These are phyloP conservation scores for Cebidichthys violaceus DNA, from an alignment of 2,113 vertebrate genomes.

Conservation along the genomic window DNA sequence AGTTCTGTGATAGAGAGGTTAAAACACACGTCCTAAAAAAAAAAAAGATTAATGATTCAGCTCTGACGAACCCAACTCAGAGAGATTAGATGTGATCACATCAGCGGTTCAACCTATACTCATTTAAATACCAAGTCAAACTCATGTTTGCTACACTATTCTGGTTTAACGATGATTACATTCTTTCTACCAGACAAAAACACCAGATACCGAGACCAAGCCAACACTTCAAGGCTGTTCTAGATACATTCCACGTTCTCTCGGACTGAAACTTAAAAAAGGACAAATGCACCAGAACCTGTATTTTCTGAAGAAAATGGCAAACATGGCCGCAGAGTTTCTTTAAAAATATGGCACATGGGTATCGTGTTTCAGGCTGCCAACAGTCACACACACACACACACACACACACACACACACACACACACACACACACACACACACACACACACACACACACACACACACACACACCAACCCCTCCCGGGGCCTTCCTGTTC, in stretches of 20 bases:
- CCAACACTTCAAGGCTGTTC: slow-evolving; percentile 2
- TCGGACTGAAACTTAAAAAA: neutral
- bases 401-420: slow-evolving; percentile 30
- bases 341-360: slow-evolving; percentile 52
- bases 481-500: slow-evolving; percentile 82
- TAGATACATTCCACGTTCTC: neutral
- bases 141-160: neutral
- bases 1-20: slow-evolving; percentile 3
- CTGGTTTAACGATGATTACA: slow-evolving; percentile 1
- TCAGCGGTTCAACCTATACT: neutral
- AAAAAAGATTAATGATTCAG: neutral
- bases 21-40: neutral
- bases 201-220: neutral
- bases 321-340: slow-evolving; percentile 37
- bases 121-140: neutral
- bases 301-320: slow-evolving; percentile 20
- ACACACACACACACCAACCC: slow-evolving; percentile 44
- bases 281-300: slow-evolving; percentile 17
- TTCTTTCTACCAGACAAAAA: slow-evolving; percentile 26
- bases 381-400: slow-evolving; percentile 41
- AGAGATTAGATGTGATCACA: slow-evolving; percentile 14
- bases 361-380: slow-evolving; percentile 71
- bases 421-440: slow-evolving; percentile 28
- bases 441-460: slow-evolving; percentile 38
- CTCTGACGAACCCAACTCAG: neutral